phyloP scores from a whole-genome alignment of 2,888 invertebrate genomes.

The Dastarcus helophoroides region DNA sequence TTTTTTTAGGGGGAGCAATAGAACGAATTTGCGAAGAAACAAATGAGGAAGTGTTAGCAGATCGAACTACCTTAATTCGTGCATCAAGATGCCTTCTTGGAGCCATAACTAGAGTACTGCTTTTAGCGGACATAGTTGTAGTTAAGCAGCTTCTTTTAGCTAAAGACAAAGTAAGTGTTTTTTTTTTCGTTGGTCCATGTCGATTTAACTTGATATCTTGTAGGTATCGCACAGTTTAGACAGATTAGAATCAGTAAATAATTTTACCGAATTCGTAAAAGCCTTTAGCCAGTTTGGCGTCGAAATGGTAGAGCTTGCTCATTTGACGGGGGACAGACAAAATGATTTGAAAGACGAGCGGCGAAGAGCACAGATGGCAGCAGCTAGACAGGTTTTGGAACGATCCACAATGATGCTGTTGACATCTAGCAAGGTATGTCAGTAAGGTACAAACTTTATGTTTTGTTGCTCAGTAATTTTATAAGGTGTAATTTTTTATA shows the following conservation, averaged over 20 bases:
- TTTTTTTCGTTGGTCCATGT: constrained; percentile 6
- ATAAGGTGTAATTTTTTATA: too few species aligned
- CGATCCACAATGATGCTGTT: constrained; percentile 93
- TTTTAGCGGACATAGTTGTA: constrained; percentile 94
- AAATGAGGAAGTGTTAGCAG: constrained; percentile 46
- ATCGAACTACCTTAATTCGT: constrained; percentile 67
- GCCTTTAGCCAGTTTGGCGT: constrained; percentile 97
- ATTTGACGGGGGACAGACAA: constrained; percentile 71
- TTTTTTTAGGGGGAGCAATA: constrained; percentile 68
- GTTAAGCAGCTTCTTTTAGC: constrained; percentile 91
- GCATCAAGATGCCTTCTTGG: constrained; percentile 88
- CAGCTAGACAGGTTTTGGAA: constrained; percentile 89
- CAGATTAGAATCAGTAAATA: constrained; percentile 75
- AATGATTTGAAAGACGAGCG: constrained; percentile 89
- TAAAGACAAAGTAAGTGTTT: constrained; percentile 74
- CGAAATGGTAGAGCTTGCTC: constrained; percentile 97
- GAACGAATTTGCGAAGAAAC: constrained; percentile 80
- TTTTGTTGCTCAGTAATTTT: too few species aligned
- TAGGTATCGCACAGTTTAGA: constrained; percentile 73
- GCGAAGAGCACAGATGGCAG: constrained; percentile 89
- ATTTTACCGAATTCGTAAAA: constrained; percentile 95
- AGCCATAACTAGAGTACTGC: constrained; percentile 88
- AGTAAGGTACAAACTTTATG: too few species aligned
- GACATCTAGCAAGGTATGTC: constrained; percentile 88
- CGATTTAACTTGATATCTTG: constrained; percentile 11